Conservation (phyloP, 2,888 invertebrate genomes). For the Acanthococcus lagerstroemiae region DNA sequence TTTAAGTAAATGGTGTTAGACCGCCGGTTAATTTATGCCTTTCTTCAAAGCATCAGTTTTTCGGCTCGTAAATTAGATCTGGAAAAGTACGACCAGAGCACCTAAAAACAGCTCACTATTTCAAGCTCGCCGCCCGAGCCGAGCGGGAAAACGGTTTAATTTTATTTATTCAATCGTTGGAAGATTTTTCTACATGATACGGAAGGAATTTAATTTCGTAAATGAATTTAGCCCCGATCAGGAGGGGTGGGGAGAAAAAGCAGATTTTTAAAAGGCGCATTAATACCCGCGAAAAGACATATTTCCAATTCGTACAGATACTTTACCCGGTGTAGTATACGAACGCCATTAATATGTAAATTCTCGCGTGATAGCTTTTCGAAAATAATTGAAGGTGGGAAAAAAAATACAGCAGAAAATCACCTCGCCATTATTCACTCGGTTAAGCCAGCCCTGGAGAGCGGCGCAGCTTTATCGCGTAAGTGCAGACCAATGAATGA, state of each 20-base stretch:
- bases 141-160: not conserved
- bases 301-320: constrained; percentile 1
- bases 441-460: no score
- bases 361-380: constrained; percentile 1
- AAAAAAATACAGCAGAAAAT: no score
- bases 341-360: constrained; percentile 14
- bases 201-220: constrained; percentile 16
- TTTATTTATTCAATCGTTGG: constrained; percentile 2
- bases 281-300: constrained; percentile 7
- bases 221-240: constrained; percentile 12
- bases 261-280: not conserved
- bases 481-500: no score
- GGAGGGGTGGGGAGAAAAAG: not conserved
- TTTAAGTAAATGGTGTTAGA: constrained; percentile 18
- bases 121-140: not conserved
- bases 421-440: no score
- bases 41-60: constrained; percentile 24
- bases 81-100: constrained; percentile 8
- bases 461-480: no score
- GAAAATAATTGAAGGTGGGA: no score
- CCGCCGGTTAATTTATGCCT: constrained; percentile 19
- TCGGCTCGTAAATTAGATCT: constrained; percentile 23
- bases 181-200: constrained; percentile 8
- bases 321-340: not conserved
- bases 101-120: not conserved